Evolutionary conservation across 2,888 invertebrate species (phyloP).

Genomic region (Sepioteuthis lessoniana): DNA sequence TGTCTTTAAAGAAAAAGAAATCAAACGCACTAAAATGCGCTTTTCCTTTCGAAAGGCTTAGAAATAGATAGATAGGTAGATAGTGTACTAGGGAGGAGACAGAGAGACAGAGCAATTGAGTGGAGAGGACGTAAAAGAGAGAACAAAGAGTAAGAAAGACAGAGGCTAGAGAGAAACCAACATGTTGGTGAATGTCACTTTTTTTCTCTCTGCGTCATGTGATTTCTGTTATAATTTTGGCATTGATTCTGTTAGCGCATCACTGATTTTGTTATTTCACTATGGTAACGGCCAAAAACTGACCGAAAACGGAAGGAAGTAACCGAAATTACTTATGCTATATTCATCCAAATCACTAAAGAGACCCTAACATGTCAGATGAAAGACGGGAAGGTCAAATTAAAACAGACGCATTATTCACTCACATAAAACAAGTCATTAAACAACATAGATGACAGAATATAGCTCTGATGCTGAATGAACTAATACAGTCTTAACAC

Average conservation of each 20-base stretch:
- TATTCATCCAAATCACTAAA: neutral
- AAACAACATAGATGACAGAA: neutral
- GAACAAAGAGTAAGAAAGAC: neutral
- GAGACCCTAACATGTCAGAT: neutral
- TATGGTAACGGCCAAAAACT: neutral
- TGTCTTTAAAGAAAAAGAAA: too few species aligned
- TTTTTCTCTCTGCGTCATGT: neutral
- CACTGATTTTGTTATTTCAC: neutral
- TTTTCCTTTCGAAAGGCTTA: too few species aligned
- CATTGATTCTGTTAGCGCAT: neutral
- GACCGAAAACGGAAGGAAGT: neutral
- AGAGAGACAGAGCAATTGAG: neutral
- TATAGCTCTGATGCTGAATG: neutral
- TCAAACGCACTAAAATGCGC: too few species aligned
- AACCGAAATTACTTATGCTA: neutral
- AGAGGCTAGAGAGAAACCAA: neutral
- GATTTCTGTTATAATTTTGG: neutral
- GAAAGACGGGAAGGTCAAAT: slow-evolving; percentile 13
- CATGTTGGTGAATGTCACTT: neutral
- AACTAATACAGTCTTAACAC: neutral
- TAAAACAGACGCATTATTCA: neutral
- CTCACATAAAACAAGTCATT: too few species aligned
- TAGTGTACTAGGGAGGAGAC: neutral
- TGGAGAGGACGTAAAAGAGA: too few species aligned
- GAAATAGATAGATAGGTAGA: neutral